These are phyloP conservation scores for Galeruca laticollis DNA, from an alignment of 2,888 invertebrate genomes.

Conservation along the genomic window DNA sequence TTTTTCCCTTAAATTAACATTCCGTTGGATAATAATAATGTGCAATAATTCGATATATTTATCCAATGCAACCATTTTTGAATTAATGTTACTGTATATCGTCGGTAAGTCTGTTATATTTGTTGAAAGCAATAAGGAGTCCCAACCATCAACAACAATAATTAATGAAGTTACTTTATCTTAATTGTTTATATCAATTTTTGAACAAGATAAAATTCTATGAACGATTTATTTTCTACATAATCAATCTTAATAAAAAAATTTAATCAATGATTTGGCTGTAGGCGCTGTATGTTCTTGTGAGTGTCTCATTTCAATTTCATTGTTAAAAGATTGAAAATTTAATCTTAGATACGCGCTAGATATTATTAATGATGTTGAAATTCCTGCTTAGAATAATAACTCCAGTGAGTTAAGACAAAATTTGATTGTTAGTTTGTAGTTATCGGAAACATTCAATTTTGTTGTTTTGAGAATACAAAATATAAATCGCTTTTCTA, in stretches of 20 bases:
- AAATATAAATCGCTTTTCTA: too few relatives aligned
- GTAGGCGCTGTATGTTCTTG: neutral
- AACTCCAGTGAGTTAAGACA: neutral
- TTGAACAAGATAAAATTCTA: neutral
- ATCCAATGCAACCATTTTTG: too few relatives aligned
- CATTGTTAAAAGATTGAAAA: constrained; percentile 11
- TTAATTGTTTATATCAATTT: neutral
- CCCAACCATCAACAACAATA: neutral
- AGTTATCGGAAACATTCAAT: neutral
- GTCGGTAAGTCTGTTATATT: neutral
- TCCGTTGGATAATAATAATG: too few relatives aligned
- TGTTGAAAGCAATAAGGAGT: too few relatives aligned
- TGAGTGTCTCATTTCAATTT: constrained; percentile 8
- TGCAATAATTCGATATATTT: too few relatives aligned
- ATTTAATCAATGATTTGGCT: constrained; percentile 11
- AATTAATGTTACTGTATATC: too few relatives aligned
- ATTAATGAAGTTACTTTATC: neutral
- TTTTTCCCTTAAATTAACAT: too few relatives aligned
- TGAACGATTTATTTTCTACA: constrained; percentile 5
- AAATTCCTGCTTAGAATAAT: neutral
- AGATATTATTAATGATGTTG: constrained; percentile 12
- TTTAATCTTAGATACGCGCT: constrained; percentile 12
- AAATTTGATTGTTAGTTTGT: too few relatives aligned
- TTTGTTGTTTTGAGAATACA: neutral
- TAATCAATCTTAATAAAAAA: constrained; percentile 24